Base-by-base conservation (phyloP, 2,113 vertebrate species). In the Campylorhamphus procurvoides region DNA sequence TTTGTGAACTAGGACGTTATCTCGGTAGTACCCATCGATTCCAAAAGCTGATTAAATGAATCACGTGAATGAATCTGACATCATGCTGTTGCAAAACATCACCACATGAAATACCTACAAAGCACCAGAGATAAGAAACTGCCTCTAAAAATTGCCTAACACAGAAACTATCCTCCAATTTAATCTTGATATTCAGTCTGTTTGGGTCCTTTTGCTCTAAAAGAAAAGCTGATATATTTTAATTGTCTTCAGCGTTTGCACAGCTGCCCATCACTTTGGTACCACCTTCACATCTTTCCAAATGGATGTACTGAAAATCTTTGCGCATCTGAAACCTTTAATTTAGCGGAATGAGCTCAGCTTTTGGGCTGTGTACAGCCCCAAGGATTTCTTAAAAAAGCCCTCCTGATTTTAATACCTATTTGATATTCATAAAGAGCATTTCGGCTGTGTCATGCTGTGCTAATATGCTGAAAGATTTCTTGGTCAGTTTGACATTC, bases 31-130 rank as follows among this genome's bases (percentile, higher is more conserved):
- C 53, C 73, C 46, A 28, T 49, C 42, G 14, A 94, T 96, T 95
- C 50, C 85, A 91, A 92, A 97, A 95, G 42, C 77, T 95, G 74
- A 77, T 75, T 27, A 53, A 84, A 69, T 14, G 18, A 97, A 93
- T 96, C 85, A 93, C 59, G 77, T 0, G 0, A 66, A 35, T 83
- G 87, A 73, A 82, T 84, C 40, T 40, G 71, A 92, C 58, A 80
- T 74, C 83, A 55, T 50, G 76, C 47, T 73, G 60, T 87, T 97
- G 86, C 47, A 84, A 94, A 90, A 78, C 81, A 84, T 83, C 52
- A 91, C 87, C 79, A 94, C 76, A 96, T 94, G 84, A 98, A 96
- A 95, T 60, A 74, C 17, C 13, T 35, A 71, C 24, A n/a, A 95
- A 73, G 58, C 15, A 28, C 95, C 93, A 96, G 67, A 64, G 81